phyloP scores from a whole-genome alignment of 37 sponge, comb jelly and placozoan species.

The Chondrosia reniformis region DNA sequence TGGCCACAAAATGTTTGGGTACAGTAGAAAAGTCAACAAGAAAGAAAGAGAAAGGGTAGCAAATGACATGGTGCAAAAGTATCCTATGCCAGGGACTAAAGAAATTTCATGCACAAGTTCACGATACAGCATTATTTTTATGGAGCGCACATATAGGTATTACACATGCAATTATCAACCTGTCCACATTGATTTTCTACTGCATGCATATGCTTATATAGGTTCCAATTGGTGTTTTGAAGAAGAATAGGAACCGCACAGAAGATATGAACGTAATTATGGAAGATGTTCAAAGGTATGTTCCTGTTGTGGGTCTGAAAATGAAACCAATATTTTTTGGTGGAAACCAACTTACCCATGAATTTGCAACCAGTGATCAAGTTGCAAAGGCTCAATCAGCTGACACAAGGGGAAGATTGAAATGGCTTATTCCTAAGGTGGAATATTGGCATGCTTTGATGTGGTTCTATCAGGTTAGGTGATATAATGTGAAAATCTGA shows the following conservation, averaged over 20 bases:
- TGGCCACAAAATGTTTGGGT: too few species aligned
- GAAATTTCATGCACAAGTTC: too few species aligned
- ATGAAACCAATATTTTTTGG: constrained; percentile 14
- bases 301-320: neutral
- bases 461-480: constrained; percentile 28
- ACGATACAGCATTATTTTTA: too few species aligned
- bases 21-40: too few species aligned
- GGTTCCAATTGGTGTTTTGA: constrained; percentile 17
- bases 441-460: constrained; percentile 33
- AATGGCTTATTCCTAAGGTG: constrained; percentile 9
- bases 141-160: too few species aligned
- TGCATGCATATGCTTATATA: too few species aligned
- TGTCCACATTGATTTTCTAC: too few species aligned
- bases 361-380: neutral
- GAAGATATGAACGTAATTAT: constrained; percentile 13
- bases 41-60: too few species aligned
- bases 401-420: neutral
- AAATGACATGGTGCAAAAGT: too few species aligned
- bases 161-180: too few species aligned
- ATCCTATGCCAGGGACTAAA: too few species aligned
- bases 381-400: constrained; percentile 3
- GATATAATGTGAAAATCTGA: neutral
- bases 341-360: neutral
- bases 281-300: neutral
- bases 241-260: neutral